phyloP scores from a whole-genome alignment of 92 coral and sea anemone species.

The Heteractis magnifica region DNA sequence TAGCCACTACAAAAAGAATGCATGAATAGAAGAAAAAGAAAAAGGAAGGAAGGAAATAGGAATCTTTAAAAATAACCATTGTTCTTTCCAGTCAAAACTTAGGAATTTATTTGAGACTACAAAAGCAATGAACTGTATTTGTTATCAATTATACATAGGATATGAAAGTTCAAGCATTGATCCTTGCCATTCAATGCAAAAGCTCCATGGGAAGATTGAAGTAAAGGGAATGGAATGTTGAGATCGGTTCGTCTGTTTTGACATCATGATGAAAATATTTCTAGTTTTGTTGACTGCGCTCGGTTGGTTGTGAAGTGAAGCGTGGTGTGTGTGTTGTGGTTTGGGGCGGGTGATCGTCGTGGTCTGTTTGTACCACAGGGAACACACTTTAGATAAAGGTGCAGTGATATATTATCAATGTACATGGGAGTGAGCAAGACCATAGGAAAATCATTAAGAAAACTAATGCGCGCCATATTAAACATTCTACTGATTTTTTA shows the following conservation, averaged over 20 bases:
- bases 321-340: conserved; percentile 13
- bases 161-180: background rate
- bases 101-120: background rate
- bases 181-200: background rate
- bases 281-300: background rate
- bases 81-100: no score
- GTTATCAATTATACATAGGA: background rate
- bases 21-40: no score
- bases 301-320: background rate
- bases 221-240: conserved; percentile 20
- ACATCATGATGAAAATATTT: conserved; percentile 35
- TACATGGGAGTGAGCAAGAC: no score
- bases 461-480: no score
- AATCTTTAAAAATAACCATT: no score
- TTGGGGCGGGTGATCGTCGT: background rate
- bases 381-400: no score
- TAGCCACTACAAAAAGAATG: no score
- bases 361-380: background rate
- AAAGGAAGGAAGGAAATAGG: no score
- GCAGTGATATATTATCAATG: no score
- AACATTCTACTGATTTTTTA: no score
- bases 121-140: background rate
- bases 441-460: no score
- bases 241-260: conserved; percentile 3
- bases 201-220: conserved; percentile 3